These are phyloP conservation scores for Alcis repandata DNA, from an alignment of 2,888 invertebrate genomes.

Conservation along the genomic window DNA sequence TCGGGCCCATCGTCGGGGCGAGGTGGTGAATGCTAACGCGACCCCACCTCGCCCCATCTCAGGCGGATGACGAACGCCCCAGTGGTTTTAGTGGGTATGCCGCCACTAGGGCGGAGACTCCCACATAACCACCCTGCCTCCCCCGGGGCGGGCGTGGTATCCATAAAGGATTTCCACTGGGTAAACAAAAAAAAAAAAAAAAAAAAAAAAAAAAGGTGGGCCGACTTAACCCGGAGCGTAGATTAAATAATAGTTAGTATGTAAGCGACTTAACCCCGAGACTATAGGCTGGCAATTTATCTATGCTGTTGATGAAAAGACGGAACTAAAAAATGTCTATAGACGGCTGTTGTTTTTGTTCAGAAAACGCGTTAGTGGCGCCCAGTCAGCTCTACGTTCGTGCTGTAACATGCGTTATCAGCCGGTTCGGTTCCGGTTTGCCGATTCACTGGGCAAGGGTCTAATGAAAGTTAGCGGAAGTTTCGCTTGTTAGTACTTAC, in stretches of 20 bases:
- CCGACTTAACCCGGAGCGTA: constrained; percentile 23
- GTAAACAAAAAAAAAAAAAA: too few species aligned
- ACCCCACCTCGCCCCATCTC: too few species aligned
- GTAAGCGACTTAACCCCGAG: constrained; percentile 2
- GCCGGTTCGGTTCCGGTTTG: constrained; percentile 17
- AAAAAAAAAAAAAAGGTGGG: too few species aligned
- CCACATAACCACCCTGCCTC: too few species aligned
- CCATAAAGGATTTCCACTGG: too few species aligned
- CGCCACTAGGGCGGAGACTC: too few species aligned
- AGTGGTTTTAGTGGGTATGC: too few species aligned
- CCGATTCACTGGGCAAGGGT: constrained; percentile 30
- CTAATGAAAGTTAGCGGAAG: constrained; percentile 30
- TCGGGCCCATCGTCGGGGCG: too few species aligned
- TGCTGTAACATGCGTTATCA: constrained; percentile 16
- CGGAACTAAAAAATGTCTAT: neutral
- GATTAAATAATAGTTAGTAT: constrained; percentile 10
- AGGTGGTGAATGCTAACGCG: too few species aligned
- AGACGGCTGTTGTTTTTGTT: neutral
- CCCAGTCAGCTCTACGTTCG: neutral
- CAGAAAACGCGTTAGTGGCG: neutral
- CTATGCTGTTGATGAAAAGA: neutral
- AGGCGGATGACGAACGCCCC: too few species aligned
- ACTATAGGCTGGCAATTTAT: neutral
- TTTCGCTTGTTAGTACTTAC: constrained; percentile 23
- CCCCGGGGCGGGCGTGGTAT: too few species aligned